Evolutionary conservation across 1,140 invertebrate genomes (phyloP), one percentile per base, ranked within the genome.

Genomic region (Sitophilus oryzae): DNA sequence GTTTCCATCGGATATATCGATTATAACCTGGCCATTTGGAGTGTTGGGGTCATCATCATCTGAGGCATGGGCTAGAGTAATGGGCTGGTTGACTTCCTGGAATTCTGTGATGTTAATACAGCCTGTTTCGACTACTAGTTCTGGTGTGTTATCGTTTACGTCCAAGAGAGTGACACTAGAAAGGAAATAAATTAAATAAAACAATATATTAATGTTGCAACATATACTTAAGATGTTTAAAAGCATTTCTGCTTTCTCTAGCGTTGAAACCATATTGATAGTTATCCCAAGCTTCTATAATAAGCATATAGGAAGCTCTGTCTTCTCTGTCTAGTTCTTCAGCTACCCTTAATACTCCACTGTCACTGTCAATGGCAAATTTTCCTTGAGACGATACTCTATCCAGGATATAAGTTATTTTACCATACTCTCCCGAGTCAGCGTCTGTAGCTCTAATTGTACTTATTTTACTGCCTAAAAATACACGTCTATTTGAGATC

Each of bases 221-320:
- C 30, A 4, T n/a, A 79, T 75, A 90, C 88, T 85, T 82, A 34
- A 94, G 82, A 71, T 93, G 91, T 73, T 93, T 93, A 66, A 94
- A 94, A 11, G 90, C 87, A 71, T 93, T 93, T 47, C 92, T 77
- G 64, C 89, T 93, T 69, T 95, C 91, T 3, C 89, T 90, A 47
- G 83, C 84, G n/a, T 86, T 78, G 67, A 90, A 92, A 2, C 91
- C 91, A 71, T 89, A 93, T 66, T 93, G 89, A 72, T 93, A 94
- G 73, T 95, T 95, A 69, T 96, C 93, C 88, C 90, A 93, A 1
- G 91, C 92, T 73, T 96, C 90, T 9, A 94, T 84, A 0, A 95
- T 86, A 8, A 96, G 73, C 53, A 85, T 82, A 69, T 92, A 95
- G 4, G 74, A 79, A 40, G 77, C 74, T 59, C 82, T 83, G 0